Evolutionary conservation across 2,797 vertebrate genomes (phyloP).

Genomic region (Bufotes viridis): DNA sequence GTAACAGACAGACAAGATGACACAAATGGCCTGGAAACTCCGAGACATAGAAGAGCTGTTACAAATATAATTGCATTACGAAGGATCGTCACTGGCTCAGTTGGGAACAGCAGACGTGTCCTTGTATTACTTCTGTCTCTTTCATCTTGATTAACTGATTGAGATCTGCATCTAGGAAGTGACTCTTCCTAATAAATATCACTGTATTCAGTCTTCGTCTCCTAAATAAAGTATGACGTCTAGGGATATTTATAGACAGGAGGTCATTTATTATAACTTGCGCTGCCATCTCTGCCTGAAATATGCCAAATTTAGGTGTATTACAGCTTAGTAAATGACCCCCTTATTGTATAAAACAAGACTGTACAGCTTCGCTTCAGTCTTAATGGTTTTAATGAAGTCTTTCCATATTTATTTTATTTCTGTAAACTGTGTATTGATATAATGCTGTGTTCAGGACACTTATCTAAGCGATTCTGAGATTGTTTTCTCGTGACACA

Average conservation of each 20-base stretch:
- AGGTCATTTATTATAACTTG: too few relatives aligned
- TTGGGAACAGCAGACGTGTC: conserved; percentile 20
- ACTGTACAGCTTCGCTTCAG: not conserved
- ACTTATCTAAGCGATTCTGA: too few relatives aligned
- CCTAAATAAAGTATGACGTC: not conserved
- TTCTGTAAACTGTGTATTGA: not conserved
- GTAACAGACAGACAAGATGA: conserved; percentile 7
- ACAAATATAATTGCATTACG: conserved; percentile 29
- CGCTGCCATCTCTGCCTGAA: too few relatives aligned
- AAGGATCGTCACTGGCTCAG: not conserved
- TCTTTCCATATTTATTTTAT: conserved; percentile 21
- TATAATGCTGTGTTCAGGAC: too few relatives aligned
- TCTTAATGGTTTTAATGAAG: not conserved
- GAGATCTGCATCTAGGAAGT: not conserved
- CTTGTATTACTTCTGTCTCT: conserved; percentile 38
- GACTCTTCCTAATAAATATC: not conserved
- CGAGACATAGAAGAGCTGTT: conserved; percentile 16
- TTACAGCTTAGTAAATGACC: not conserved
- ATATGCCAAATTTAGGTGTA: not conserved
- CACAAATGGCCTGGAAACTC: conserved; percentile 33
- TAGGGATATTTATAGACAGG: not conserved
- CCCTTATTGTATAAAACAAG: not conserved
- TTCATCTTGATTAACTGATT: conserved; percentile 28
- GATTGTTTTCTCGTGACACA: too few relatives aligned
- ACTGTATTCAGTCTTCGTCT: not conserved